These are phyloP conservation scores for Leucophenga varia DNA, from an alignment of 1,140 invertebrate genomes.

Conservation along the genomic window DNA sequence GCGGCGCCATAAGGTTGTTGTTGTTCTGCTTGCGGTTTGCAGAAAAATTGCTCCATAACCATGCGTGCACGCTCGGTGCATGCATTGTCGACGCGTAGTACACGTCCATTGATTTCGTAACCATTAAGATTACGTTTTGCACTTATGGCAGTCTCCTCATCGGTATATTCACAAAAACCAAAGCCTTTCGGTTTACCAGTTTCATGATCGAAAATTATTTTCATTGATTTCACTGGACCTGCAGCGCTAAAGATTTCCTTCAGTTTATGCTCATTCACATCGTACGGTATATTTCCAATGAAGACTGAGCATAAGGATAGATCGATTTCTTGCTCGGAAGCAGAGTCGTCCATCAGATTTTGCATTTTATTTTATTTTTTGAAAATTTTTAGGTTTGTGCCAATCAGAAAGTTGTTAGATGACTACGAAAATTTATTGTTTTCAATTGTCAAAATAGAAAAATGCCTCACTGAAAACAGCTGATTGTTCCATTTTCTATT, in stretches of 20 bases:
- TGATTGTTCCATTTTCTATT: too few relatives aligned
- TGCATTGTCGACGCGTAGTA: slow-evolving; percentile 92
- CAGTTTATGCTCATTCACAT: slow-evolving; percentile 96
- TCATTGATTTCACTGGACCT: slow-evolving; percentile 92
- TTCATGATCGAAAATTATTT: slow-evolving; percentile 95
- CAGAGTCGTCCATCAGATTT: too few relatives aligned
- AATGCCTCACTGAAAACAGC: too few relatives aligned
- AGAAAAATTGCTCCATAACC: slow-evolving; percentile 87
- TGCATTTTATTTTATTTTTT: too few relatives aligned
- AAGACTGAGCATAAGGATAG: too few relatives aligned
- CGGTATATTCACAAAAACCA: slow-evolving; percentile 98
- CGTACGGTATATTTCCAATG: slow-evolving; percentile 99
- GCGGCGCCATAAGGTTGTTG: slow-evolving; percentile 80
- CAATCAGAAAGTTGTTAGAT: too few relatives aligned
- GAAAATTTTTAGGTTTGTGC: too few relatives aligned
- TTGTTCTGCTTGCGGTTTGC: slow-evolving; percentile 78
- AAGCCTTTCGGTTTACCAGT: slow-evolving; percentile 99
- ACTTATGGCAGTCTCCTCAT: slow-evolving; percentile 93
- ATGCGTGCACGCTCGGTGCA: slow-evolving; percentile 93
- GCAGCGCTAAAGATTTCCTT: slow-evolving; percentile 97
- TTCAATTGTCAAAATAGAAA: too few relatives aligned
- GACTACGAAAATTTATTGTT: too few relatives aligned
- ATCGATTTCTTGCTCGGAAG: too few relatives aligned
- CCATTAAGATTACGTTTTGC: slow-evolving; percentile 97
- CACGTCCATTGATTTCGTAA: slow-evolving; percentile 93